Conservation (phyloP, 1,140 invertebrate species). For the Octopus sinensis region DNA sequence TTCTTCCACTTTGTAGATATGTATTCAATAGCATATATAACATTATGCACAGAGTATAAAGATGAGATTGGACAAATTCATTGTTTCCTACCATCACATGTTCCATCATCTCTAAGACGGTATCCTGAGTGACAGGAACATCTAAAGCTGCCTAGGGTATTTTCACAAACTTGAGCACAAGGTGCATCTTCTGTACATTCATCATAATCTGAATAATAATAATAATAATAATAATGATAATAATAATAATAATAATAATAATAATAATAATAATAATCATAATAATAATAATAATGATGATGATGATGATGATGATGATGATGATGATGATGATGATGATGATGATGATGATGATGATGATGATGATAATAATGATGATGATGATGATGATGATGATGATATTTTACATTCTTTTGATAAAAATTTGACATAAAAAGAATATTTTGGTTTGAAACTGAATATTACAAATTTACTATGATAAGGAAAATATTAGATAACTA, state of each 20-base stretch:
- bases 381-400: constrained; percentile 24
- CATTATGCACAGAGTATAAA: too few species aligned
- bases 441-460: too few species aligned
- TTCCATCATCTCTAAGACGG: constrained; percentile 23
- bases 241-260: constrained; percentile 15
- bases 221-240: constrained; percentile 18
- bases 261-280: too few species aligned
- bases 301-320: constrained; percentile 17
- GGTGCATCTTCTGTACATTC: constrained; percentile 60
- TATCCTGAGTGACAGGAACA: constrained; percentile 66
- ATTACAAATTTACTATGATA: too few species aligned
- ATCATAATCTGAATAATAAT: constrained; percentile 59
- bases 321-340: constrained; percentile 20
- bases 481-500: too few species aligned
- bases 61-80: too few species aligned
- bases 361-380: constrained; percentile 25
- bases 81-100: constrained; percentile 31
- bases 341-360: constrained; percentile 22
- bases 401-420: background rate
- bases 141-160: constrained; percentile 62
- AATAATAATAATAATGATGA: background rate
- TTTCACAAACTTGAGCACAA: constrained; percentile 62
- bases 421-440: background rate
- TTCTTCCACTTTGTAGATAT: too few species aligned
- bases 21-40: too few species aligned